Evolutionary conservation across 2,888 invertebrate genomes (phyloP).

Genomic region (Mesorhabditis spiculigera): DNA sequence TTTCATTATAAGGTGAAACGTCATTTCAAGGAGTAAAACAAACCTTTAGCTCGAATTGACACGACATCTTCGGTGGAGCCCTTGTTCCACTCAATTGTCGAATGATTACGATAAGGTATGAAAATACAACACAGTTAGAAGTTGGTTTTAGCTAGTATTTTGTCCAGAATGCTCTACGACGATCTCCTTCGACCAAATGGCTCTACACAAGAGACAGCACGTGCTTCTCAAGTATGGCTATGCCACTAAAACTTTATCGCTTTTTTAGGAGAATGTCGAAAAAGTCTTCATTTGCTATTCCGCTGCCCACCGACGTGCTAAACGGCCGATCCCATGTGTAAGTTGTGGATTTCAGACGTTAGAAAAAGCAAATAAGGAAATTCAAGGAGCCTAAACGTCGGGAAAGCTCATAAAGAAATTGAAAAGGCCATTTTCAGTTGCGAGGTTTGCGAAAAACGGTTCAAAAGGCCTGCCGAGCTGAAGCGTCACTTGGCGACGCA

Average conservation of each 20-base stretch:
- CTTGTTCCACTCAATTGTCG: neutral
- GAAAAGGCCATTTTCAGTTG: slow-evolving; percentile 18
- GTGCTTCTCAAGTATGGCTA: neutral
- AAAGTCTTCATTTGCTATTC: neutral
- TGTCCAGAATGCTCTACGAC: neutral
- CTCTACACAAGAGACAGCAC: neutral
- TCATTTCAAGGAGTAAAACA: neutral
- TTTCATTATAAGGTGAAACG: neutral
- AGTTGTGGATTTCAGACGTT: no score
- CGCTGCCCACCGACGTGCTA: neutral
- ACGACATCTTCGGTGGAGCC: slow-evolving; percentile 1
- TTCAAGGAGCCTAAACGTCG: no score
- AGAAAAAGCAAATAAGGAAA: no score
- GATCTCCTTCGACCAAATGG: neutral
- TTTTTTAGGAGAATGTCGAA: neutral
- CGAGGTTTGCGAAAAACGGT: slow-evolving; percentile 28
- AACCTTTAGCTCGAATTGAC: neutral
- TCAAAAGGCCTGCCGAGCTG: slow-evolving; percentile 31
- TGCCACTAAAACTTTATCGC: neutral
- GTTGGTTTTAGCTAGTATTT: neutral
- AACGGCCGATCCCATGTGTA: neutral
- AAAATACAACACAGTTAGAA: neutral
- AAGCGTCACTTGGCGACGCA: slow-evolving; percentile 27
- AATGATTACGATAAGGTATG: neutral
- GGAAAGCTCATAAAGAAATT: neutral